Evolutionary conservation across 2,888 invertebrate genomes (phyloP).

Genomic region (Callinectes sapidus): DNA sequence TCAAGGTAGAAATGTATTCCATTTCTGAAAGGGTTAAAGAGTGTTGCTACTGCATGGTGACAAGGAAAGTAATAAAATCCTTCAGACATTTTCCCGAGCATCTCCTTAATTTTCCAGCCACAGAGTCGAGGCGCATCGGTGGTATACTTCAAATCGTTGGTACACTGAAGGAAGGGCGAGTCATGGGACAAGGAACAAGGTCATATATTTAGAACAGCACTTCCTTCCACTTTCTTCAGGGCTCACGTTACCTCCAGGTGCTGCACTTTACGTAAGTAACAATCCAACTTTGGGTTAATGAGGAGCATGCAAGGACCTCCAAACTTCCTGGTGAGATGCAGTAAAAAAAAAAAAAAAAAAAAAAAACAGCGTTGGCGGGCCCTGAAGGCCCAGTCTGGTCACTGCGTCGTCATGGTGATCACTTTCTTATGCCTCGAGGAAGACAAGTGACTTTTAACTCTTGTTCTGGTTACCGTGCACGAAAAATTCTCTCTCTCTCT

Average conservation of each 20-base stretch:
- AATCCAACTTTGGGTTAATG: not conserved
- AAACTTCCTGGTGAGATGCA: not conserved
- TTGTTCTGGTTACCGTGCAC: no score
- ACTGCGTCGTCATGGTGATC: not conserved
- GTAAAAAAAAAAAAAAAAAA: not conserved
- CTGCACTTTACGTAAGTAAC: not conserved
- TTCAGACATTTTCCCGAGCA: no score
- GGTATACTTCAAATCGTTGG: not conserved
- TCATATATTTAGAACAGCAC: not conserved
- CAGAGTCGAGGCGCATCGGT: not conserved
- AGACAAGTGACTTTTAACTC: no score
- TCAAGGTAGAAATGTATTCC: no score
- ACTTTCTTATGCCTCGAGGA: not conserved
- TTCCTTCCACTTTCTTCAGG: not conserved
- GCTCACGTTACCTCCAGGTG: conserved; percentile 1
- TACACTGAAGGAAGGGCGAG: not conserved
- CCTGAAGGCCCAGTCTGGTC: not conserved
- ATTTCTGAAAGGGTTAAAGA: no score
- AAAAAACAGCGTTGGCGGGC: not conserved
- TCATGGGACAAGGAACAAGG: not conserved
- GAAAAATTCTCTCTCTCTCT: no score
- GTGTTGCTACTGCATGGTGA: no score
- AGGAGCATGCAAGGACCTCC: not conserved
- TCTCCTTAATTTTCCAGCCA: no score
- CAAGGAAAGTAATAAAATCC: no score